Evolutionary conservation across 2,888 invertebrate species (phyloP), one percentile per base, ranked within the genome.

Genomic region (Pandemis corylana): DNA sequence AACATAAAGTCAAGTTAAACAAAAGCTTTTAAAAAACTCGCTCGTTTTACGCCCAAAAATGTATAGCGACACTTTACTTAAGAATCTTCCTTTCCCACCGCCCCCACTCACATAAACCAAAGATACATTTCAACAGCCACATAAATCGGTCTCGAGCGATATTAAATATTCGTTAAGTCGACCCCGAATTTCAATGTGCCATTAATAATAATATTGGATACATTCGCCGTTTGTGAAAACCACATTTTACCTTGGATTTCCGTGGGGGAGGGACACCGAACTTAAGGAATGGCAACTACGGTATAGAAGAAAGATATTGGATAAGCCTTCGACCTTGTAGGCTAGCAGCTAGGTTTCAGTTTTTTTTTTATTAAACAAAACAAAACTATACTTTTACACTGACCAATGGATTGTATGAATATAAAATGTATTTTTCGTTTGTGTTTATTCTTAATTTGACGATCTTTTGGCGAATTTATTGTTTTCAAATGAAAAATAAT

Each of bases 161-260:
- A 90, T 92, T 92, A 92, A 92, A 93, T 92, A 91, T 92, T 91
- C 93, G 92, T 92, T 93, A 92, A 90, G 89, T 84, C 86, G 83
- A 81, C 81, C 84, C 86, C 76, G 77, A 80, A 80, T 82, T 86
- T 87, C 88, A 84, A 89, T 85, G 83, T 79, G 82, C 86, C 90
- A 89, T 92, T 88, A 86, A 87, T 92, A 91, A 91, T 90, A 90
- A 90, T 91, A 91, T 90, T 86, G 89, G 86, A 88, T 87, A 90
- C 85, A 86, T 89, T 89, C 83, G 79, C 81, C 77, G 78, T 77
- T 77, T 67, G 78, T 76, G 77, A 51, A 65, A 72, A 72, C 79
- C 76, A 59, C 67, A 68, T 77, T 77, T 76, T 77, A 79, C 77
- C 78, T 81, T 77, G 12, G 42, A 36, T 46, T 68, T 64, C 51